Conservation (phyloP, 2,888 invertebrate species). For the Pantelozetes paolii region DNA sequence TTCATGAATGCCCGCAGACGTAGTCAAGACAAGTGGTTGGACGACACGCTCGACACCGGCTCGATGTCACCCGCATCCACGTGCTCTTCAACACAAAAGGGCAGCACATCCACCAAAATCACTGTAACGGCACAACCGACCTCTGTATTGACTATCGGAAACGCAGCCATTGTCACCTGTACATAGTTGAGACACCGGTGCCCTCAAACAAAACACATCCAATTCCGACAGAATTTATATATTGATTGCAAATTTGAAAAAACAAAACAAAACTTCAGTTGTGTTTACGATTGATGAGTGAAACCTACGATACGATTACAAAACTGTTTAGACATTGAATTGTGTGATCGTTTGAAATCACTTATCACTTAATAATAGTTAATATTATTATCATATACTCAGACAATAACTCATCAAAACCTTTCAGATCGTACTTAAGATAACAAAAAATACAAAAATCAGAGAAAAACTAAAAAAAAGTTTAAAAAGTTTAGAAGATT, state of each 20-base stretch:
- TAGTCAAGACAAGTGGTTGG: constrained; percentile 87
- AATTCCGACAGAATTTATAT: neutral
- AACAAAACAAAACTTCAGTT: constrained; percentile 6
- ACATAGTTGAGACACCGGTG: constrained; percentile 30
- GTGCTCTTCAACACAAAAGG: constrained; percentile 27
- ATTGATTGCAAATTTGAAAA: constrained; percentile 6
- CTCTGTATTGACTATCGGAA: constrained; percentile 40
- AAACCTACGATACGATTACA: neutral
- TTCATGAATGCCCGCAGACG: constrained; percentile 99
- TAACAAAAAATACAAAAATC: too few species aligned
- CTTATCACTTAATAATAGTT: constrained; percentile 20
- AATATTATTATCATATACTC: neutral
- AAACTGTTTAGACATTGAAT: neutral
- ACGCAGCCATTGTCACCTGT: constrained; percentile 40
- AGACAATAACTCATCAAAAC: constrained; percentile 23
- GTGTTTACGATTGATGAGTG: constrained; percentile 12
- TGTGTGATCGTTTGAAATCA: constrained; percentile 5
- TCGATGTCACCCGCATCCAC: constrained; percentile 30
- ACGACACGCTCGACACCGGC: constrained; percentile 62
- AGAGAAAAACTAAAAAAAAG: too few species aligned
- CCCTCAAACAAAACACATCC: neutral
- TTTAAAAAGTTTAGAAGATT: constrained; percentile 13
- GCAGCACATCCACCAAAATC: neutral
- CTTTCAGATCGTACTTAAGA: constrained; percentile 29
- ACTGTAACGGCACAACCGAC: constrained; percentile 30